Conservation (phyloP, 2,113 vertebrate genomes). For the Laterallus jamaicensis region DNA sequence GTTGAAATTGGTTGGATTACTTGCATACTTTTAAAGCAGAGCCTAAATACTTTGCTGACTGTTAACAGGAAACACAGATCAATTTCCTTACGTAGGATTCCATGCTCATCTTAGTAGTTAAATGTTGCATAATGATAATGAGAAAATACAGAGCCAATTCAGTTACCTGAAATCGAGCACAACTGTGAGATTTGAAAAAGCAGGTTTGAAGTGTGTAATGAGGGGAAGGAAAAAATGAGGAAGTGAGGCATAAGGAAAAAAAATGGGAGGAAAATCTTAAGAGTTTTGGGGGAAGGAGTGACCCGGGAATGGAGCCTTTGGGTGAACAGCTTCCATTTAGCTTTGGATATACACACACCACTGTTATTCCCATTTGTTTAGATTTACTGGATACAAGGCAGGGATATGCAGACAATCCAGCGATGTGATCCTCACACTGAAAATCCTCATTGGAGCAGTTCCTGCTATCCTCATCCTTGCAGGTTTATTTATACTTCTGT, state of each 20-base stretch:
- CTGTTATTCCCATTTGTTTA: slow-evolving; percentile 56
- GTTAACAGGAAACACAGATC: background rate
- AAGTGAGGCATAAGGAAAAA: background rate
- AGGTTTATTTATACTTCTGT: slow-evolving; percentile 87
- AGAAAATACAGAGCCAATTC: background rate
- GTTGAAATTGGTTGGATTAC: slow-evolving; percentile 33
- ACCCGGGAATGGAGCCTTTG: background rate
- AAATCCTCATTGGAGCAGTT: slow-evolving; percentile 89
- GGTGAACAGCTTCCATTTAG: background rate
- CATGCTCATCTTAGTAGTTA: background rate
- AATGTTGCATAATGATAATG: background rate
- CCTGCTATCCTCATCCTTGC: slow-evolving; percentile 87
- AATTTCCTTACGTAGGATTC: background rate
- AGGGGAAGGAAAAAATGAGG: background rate
- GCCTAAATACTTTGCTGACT: slow-evolving; percentile 3
- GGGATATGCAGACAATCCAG: slow-evolving; percentile 84
- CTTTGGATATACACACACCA: background rate
- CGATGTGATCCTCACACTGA: slow-evolving; percentile 87
- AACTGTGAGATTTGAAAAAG: background rate
- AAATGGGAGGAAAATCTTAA: background rate
- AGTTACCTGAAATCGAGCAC: background rate
- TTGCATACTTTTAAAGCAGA: slow-evolving; percentile 22
- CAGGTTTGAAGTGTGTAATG: background rate
- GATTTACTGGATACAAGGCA: slow-evolving; percentile 89
- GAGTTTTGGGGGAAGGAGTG: background rate